Base-by-base conservation (phyloP, 2,888 invertebrate species). In the Trichopria drosophilae region DNA sequence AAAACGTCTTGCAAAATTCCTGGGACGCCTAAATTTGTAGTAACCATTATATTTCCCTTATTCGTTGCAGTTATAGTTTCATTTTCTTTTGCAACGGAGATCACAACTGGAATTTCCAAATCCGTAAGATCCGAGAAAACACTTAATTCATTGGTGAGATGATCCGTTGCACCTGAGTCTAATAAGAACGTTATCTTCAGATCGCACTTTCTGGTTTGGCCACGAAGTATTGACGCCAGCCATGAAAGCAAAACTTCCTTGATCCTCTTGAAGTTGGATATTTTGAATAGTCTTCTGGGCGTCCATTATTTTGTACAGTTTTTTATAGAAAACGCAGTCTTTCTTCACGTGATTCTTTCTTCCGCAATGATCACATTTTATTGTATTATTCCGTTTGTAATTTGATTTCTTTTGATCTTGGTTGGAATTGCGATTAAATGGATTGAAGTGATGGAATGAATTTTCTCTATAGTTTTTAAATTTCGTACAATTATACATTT, bases 41-140 rank as follows among this genome's bases (percentile, higher is more conserved):
- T 55, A 4, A 69, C 59, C 18, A 59, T 39, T 4, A 73, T 49
- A 22, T 51, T 52, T 19, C 66, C 66, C 29, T 50, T 61, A 51
- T 66, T 65, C 1, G 62, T 66, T 5, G 66, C 68, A 46, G 52
- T 42, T 54, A 70, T 60, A 58, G n/a, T n/a, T 3, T 31, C 31
- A 4, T 16, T 16, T 31, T 31, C 16, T 16, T 31, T 31, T 6
- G 31, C 31, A 15, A 31, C 16, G 6, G 31, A 31, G 13, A 31
- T 31, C 16, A 9, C 16, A 31, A 31, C 16, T 2, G 31, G 31
- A 2, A 15, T 31, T 31, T 31, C 31, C 9, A 31, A 31, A 15
- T 13, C 16, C 13, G 31, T 9, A 6, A 31, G n/a, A 13, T 13
- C 16, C 31, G 13, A 15, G 9, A 31, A 31, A 31, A 31, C 16